phyloP scores from a whole-genome alignment of 2,888 invertebrate genomes.

The Fragum whitleyi region DNA sequence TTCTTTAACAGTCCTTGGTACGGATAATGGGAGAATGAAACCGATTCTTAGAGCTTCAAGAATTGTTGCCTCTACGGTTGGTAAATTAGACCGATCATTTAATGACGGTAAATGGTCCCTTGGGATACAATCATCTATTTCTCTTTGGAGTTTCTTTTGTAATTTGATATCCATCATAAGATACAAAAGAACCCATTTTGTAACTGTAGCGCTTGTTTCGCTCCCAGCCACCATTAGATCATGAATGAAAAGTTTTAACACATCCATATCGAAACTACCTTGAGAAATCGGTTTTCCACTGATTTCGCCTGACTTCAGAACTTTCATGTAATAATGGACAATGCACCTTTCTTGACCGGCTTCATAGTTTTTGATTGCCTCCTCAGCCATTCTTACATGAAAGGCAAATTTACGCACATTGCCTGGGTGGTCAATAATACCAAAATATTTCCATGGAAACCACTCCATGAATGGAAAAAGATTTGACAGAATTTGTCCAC shows the following conservation, averaged over 20 bases:
- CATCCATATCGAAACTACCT: neutral
- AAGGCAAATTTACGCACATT: neutral
- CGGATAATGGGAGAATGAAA: slow-evolving; percentile 26
- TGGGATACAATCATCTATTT: slow-evolving; percentile 4
- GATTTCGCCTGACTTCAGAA: neutral
- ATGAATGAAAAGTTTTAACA: neutral
- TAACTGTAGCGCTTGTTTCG: slow-evolving; percentile 27
- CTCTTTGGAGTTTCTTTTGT: slow-evolving; percentile 30
- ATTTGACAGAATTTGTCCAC: neutral
- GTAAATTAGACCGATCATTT: slow-evolving; percentile 12
- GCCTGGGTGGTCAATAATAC: neutral
- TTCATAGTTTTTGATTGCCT: neutral
- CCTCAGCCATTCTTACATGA: neutral
- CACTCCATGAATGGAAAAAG: neutral
- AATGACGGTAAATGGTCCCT: neutral
- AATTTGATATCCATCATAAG: slow-evolving; percentile 25
- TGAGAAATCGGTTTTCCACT: neutral
- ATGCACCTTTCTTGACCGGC: neutral
- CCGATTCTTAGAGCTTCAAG: slow-evolving; percentile 37
- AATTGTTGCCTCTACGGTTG: slow-evolving; percentile 27
- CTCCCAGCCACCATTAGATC: slow-evolving; percentile 34
- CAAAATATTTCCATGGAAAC: neutral
- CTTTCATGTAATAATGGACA: neutral
- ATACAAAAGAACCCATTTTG: slow-evolving; percentile 28
- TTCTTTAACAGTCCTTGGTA: slow-evolving; percentile 53